phyloP scores from a whole-genome alignment of 1,140 invertebrate genomes.

The Diabrotica undecimpunctata region DNA sequence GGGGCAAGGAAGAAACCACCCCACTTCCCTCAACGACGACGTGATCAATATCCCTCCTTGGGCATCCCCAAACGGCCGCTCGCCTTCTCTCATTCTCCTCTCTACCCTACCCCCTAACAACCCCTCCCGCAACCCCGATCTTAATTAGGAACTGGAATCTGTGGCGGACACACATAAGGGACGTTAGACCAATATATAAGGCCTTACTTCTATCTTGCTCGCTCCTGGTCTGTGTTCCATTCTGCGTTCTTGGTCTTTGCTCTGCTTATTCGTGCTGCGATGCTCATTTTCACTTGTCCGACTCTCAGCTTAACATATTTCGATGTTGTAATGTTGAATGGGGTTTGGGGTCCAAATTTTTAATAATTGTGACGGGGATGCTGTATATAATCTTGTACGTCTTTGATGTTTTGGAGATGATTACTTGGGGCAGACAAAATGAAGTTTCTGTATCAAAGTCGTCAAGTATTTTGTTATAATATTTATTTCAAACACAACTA shows the following conservation, averaged over 20 bases:
- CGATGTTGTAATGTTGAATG: constrained; percentile 8
- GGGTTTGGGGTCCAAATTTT: constrained; percentile 7
- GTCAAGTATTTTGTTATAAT: too few species aligned
- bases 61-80: constrained; percentile 23
- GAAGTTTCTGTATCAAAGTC: too few species aligned
- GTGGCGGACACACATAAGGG: constrained; percentile 63
- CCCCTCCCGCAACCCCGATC: constrained; percentile 44
- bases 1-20: constrained; percentile 11
- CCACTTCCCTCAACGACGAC: constrained; percentile 32
- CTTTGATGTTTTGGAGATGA: constrained; percentile 2
- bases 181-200: constrained; percentile 47
- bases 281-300: constrained; percentile 18
- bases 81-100: neutral
- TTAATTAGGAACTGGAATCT: constrained; percentile 66
- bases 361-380: constrained; percentile 6
- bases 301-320: constrained; percentile 14
- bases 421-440: neutral
- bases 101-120: constrained; percentile 20
- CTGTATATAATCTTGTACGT: neutral
- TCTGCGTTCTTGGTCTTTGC: constrained; percentile 7
- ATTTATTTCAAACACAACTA: too few species aligned
- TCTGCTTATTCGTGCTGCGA: constrained; percentile 8
- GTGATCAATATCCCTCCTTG: constrained; percentile 49
- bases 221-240: constrained; percentile 20
- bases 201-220: constrained; percentile 21